Conservation (phyloP, 1,140 invertebrate species). For the Cylas formicarius region DNA sequence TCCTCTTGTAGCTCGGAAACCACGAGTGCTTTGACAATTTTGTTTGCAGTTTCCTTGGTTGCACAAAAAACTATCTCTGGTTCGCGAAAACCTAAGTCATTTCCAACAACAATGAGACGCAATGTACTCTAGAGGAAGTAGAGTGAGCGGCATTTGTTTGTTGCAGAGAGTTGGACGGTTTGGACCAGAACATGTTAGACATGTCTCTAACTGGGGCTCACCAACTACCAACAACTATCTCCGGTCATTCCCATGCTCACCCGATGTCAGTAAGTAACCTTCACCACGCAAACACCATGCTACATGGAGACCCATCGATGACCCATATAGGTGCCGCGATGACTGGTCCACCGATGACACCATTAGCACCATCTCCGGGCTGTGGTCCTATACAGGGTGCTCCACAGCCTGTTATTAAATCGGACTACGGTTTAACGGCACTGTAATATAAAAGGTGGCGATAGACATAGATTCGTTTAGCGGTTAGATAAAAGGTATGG, state of each 20-base stretch:
- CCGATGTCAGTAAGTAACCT: constrained; percentile 39
- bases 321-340: constrained; percentile 37
- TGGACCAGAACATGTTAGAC: constrained; percentile 40
- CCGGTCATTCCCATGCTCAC: constrained; percentile 41
- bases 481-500: not conserved
- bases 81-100: too few species aligned
- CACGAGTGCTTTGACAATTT: too few species aligned
- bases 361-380: constrained; percentile 47
- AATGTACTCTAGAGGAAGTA: too few species aligned
- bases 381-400: constrained; percentile 43
- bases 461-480: not conserved
- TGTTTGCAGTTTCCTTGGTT: too few species aligned
- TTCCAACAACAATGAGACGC: too few species aligned
- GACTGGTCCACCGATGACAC: constrained; percentile 38
- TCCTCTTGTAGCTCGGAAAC: too few species aligned
- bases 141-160: too few species aligned
- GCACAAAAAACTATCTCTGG: too few species aligned
- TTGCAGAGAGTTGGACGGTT: constrained; percentile 33
- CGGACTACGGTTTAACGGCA: constrained; percentile 65
- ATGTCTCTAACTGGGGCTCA: constrained; percentile 34
- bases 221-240: constrained; percentile 36
- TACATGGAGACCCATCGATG: constrained; percentile 44
- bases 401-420: constrained; percentile 52
- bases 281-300: constrained; percentile 43
- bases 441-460: too few species aligned